phyloP scores from a whole-genome alignment of 2,797 vertebrate genomes.

The Psittacula echo region DNA sequence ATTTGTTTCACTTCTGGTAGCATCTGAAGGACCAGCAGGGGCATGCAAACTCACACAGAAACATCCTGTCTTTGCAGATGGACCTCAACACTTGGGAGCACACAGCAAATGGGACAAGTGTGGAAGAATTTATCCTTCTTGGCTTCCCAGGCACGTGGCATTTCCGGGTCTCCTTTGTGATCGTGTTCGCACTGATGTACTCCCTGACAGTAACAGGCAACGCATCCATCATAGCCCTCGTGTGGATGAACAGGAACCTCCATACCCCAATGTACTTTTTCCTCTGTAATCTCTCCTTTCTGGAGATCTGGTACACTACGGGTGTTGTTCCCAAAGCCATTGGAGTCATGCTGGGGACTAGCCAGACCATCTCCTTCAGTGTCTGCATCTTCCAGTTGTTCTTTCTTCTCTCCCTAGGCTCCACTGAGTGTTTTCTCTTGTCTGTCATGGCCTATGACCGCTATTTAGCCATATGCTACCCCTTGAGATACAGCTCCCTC shows the following conservation, averaged over 20 bases:
- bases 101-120: neutral
- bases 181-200: slow-evolving; percentile 57
- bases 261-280: slow-evolving; percentile 74
- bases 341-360: slow-evolving; percentile 51
- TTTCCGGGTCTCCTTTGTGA: slow-evolving; percentile 13
- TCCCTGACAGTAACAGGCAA: slow-evolving; percentile 62
- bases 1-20: neutral
- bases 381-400: slow-evolving; percentile 70
- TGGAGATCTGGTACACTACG: slow-evolving; percentile 70
- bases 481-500: slow-evolving; percentile 67
- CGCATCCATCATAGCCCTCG: slow-evolving; percentile 52
- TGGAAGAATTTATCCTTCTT: slow-evolving; percentile 67
- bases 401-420: slow-evolving; percentile 74
- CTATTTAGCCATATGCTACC: slow-evolving; percentile 71
- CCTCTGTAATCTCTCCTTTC: slow-evolving; percentile 72
- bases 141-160: slow-evolving; percentile 54
- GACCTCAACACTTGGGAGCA: neutral
- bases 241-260: slow-evolving; percentile 53
- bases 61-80: neutral
- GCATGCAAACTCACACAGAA: neutral
- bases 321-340: slow-evolving; percentile 71
- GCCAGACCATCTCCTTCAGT: slow-evolving; percentile 58
- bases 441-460: slow-evolving; percentile 74
- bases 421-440: slow-evolving; percentile 73
- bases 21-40: neutral